phyloP scores from a whole-genome alignment of 2,888 invertebrate genomes.

The Temnothorax ravouxi region DNA sequence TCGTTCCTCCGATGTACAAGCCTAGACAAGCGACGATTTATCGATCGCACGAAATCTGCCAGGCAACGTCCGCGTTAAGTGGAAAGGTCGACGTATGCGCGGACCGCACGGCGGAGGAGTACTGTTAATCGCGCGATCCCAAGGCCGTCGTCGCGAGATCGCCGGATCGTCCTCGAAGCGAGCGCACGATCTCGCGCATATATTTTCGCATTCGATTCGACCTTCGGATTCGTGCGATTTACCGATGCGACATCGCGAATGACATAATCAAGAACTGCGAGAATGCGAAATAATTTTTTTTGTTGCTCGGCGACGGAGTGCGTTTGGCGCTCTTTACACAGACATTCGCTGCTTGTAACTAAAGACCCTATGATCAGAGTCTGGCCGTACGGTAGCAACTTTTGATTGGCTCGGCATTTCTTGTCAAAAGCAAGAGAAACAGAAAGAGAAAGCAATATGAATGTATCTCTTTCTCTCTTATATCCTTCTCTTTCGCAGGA shows the following conservation, averaged over 20 bases:
- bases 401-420: too few species aligned
- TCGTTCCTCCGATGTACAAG: background rate
- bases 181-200: constrained; percentile 1
- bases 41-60: constrained; percentile 16
- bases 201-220: constrained; percentile 51
- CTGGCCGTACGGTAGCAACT: too few species aligned
- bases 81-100: constrained; percentile 72
- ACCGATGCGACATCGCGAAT: constrained; percentile 21
- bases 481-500: too few species aligned
- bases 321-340: constrained; percentile 19
- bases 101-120: constrained; percentile 42
- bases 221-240: constrained; percentile 39
- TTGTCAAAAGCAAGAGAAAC: too few species aligned
- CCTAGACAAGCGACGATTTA: constrained; percentile 31
- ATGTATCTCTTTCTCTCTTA: too few species aligned
- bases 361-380: background rate
- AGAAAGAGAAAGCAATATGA: too few species aligned
- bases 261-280: constrained; percentile 38
- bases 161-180: constrained; percentile 40
- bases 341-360: constrained; percentile 9
- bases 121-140: constrained; percentile 31
- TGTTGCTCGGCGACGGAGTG: background rate
- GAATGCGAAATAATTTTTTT: background rate
- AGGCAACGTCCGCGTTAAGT: constrained; percentile 61
- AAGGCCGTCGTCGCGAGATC: constrained; percentile 43